Base-by-base conservation (phyloP, 2,113 vertebrate genomes). In the Pseudolaguvia tuberculata region DNA sequence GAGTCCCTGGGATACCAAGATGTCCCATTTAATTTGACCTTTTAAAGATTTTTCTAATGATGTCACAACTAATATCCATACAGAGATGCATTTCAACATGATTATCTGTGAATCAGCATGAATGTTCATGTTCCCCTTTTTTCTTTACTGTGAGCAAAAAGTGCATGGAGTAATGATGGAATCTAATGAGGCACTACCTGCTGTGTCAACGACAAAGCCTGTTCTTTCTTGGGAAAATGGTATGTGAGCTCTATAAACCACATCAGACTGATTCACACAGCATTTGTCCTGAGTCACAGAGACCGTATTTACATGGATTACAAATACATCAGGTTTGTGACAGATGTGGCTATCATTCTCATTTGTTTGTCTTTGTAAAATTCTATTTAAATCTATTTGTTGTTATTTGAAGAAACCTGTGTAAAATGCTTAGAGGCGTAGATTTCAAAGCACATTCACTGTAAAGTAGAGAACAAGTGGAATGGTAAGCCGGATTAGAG, bases 401-500 rank as follows among this genome's bases (percentile, higher is more conserved):
- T 25, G 47, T 45, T 13, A 14, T 23, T 42, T 42, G 7, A 42
- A 42, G 31, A 42, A 47, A 23, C 25, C 47, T 27, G 15, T 18
- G 25, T 17, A 23, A 27, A 1, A 48, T 66, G 45, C 78, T 79
- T n/a, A 70, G 72, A 55, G 45, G 31, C 77, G 48, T 67, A 50
- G 53, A 2, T 47, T n/a, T 47, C 42, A 51, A 66, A 67, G 52
- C 53, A 59, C n/a, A 52, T 35, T 3, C 25, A 27, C 51, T 70
- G 66, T 35, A 57, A 58, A 42, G 76, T 62, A 71, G 52, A 78
- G 72, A 78, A 71, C 31, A 68, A 58, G 59, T 48, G 35, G 65
- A 73, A 75, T 70, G 52, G 51, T 73, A 61, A 72, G 67, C 61
- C 31, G 72, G 72, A 81, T 81, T 78, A 81, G 23, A 57, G 27